Percentiles rank a stretch among this genome's conserved stretches.
These are phyloP conservation scores for Sesia apiformis DNA, from an alignment of 2,888 invertebrate genomes.

Conservation along the genomic window DNA sequence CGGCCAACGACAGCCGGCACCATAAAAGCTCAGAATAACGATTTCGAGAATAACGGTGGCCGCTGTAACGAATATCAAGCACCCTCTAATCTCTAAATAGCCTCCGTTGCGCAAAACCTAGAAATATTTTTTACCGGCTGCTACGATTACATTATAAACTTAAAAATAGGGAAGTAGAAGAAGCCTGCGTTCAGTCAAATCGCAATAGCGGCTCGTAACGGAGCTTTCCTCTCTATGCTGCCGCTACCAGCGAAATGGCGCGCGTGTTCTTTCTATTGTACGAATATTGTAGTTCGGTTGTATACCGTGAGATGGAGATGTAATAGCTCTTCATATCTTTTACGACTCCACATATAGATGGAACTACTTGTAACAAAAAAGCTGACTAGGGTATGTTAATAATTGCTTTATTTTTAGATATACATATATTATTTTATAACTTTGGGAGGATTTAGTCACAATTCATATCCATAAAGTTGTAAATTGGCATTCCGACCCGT, in stretches of 20 bases:
- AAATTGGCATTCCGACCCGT: too few species aligned
- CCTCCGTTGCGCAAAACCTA: constrained; percentile 24
- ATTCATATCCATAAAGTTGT: too few species aligned
- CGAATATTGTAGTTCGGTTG: constrained; percentile 22
- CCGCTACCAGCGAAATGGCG: constrained; percentile 40
- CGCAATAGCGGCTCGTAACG: constrained; percentile 40
- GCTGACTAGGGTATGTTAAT: constrained; percentile 17
- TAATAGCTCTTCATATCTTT: constrained; percentile 4
- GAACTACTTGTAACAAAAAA: constrained; percentile 30
- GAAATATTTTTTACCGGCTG: constrained; percentile 28
- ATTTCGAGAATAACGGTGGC: constrained; percentile 52
- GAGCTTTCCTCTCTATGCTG: constrained; percentile 44
- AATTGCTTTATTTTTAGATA: neutral
- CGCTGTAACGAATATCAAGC: constrained; percentile 31
- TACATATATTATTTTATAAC: too few species aligned
- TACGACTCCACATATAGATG: constrained; percentile 25
- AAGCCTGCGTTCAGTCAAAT: constrained; percentile 48
- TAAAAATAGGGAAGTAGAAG: constrained; percentile 29
- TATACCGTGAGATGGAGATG: constrained; percentile 45
- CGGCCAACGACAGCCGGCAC: constrained; percentile 19
- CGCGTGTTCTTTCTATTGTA: constrained; percentile 11
- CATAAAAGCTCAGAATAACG: constrained; percentile 34
- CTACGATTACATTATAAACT: constrained; percentile 29
- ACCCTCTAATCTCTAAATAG: constrained; percentile 16
- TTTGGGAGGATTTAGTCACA: too few species aligned